Evolutionary conservation across 1,140 invertebrate genomes (phyloP).

Genomic region (Calephelis virginiensis): DNA sequence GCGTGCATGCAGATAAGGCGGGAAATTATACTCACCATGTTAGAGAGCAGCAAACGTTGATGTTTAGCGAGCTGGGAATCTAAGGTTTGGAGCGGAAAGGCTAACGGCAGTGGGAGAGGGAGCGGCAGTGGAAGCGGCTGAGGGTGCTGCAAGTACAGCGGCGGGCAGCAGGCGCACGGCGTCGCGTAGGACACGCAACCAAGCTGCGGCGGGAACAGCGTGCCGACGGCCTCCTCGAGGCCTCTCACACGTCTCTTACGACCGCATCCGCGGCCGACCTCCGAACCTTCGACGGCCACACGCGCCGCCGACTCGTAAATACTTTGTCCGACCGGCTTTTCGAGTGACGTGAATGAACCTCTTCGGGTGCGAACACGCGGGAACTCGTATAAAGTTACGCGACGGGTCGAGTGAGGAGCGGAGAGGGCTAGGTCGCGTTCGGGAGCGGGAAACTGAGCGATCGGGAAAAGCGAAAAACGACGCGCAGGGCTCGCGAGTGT

Average conservation of each 20-base stretch:
- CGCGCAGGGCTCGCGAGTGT: conserved; percentile 68
- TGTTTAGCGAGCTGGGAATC: conserved; percentile 72
- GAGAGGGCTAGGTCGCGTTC: conserved; percentile 46
- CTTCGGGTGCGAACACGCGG: conserved; percentile 37
- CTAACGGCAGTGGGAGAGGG: conserved; percentile 63
- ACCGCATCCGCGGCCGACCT: conserved; percentile 72
- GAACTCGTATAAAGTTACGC: conserved; percentile 55
- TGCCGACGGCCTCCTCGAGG: conserved; percentile 74
- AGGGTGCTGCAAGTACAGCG: conserved; percentile 64
- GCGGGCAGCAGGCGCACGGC: conserved; percentile 72
- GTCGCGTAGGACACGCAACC: conserved; percentile 74
- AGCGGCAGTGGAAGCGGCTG: conserved; percentile 60
- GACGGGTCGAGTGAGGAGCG: conserved; percentile 44
- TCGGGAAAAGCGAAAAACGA: conserved; percentile 66
- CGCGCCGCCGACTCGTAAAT: conserved; percentile 53
- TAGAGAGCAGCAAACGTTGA: conserved; percentile 77
- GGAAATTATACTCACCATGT: conserved; percentile 74
- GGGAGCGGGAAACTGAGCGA: conserved; percentile 65
- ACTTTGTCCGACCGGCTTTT: conserved; percentile 33
- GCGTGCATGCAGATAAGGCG: conserved; percentile 38
- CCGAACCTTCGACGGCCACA: conserved; percentile 56
- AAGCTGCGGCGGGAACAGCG: conserved; percentile 76
- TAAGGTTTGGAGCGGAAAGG: conserved; percentile 64
- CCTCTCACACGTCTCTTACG: conserved; percentile 65
- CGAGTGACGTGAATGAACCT: conserved; percentile 28